These are phyloP conservation scores for Jordanella pulchra DNA, from an alignment of 2,797 vertebrate genomes.

Conservation along the genomic window DNA sequence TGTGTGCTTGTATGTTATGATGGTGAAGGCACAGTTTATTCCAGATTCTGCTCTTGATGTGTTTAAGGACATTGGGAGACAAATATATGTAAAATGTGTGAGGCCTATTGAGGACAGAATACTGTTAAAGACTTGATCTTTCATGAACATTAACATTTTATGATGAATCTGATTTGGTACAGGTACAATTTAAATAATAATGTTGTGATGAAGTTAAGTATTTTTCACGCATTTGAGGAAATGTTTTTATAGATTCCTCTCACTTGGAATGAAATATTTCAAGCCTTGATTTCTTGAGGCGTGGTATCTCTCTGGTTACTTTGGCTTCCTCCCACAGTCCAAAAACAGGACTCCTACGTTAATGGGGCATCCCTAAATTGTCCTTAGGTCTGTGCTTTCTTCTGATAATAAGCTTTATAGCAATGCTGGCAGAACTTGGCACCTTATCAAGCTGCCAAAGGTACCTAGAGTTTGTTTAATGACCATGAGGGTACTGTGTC, in stretches of 20 bases:
- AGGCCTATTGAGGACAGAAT: constrained; percentile 27
- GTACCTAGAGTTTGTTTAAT: not conserved
- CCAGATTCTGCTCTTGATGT: constrained; percentile 49
- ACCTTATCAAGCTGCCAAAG: not conserved
- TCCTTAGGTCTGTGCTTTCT: too few relatives aligned
- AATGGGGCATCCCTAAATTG: too few relatives aligned
- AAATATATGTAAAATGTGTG: constrained; percentile 34
- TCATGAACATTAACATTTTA: constrained; percentile 15
- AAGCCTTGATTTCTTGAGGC: not conserved
- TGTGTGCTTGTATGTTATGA: constrained; percentile 39
- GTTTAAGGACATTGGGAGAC: constrained; percentile 73
- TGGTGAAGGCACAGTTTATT: constrained; percentile 56
- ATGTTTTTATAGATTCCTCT: not conserved
- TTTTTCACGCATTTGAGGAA: not conserved
- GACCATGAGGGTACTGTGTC: too few relatives aligned
- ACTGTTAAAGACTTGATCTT: constrained; percentile 14
- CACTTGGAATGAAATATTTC: not conserved
- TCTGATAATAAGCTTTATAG: not conserved
- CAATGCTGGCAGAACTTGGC: not conserved
- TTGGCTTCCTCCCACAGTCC: too few relatives aligned
- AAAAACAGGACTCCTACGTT: too few relatives aligned
- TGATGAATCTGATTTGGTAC: constrained; percentile 27
- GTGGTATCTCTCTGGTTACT: too few relatives aligned
- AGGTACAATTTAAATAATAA: not conserved
- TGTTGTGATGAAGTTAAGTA: not conserved